A percentile compares a stretch with the other conserved stretches of the same genome.
These are phyloP conservation scores for Trachemys scripta DNA, from an alignment of 2,113 vertebrate species.

Conservation along the genomic window DNA sequence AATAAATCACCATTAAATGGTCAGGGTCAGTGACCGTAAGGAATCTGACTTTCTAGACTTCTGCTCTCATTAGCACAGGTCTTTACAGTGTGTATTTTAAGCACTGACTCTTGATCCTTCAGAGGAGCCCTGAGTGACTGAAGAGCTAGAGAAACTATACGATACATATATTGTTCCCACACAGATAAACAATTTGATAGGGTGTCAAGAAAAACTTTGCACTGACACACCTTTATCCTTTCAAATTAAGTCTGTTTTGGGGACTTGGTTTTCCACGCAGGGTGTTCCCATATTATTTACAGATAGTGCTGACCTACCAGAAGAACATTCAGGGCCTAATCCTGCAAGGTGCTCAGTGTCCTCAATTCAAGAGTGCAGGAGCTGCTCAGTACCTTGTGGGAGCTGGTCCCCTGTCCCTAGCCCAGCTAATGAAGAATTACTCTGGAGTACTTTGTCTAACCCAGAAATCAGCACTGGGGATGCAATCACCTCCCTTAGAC, in stretches of 20 bases:
- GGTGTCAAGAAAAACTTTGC: slow-evolving; percentile 37
- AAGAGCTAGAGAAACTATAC: slow-evolving; percentile 22
- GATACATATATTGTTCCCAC: slow-evolving; percentile 16
- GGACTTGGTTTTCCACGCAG: background rate
- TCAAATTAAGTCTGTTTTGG: background rate
- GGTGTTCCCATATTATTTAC: background rate
- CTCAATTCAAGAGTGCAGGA: background rate
- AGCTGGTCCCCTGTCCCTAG: background rate
- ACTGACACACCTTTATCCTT: slow-evolving; percentile 42
- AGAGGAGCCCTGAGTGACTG: slow-evolving; percentile 34
- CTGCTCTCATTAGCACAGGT: slow-evolving; percentile 36
- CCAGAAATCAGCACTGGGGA: background rate
- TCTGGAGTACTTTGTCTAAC: background rate
- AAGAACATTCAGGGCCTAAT: slow-evolving; percentile 10
- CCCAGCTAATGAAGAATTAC: background rate
- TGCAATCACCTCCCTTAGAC: background rate
- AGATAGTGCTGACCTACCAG: background rate
- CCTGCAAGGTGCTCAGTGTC: background rate
- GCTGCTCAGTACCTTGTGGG: background rate
- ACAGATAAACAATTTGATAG: slow-evolving; percentile 20
- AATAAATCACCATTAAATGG: slow-evolving; percentile 54
- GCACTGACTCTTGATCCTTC: slow-evolving; percentile 15
- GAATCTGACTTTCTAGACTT: slow-evolving; percentile 59
- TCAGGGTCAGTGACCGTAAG: slow-evolving; percentile 34
- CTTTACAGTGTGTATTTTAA: slow-evolving; percentile 49